Evolutionary conservation across 2,113 vertebrate genomes (phyloP), one percentile per base, ranked within the genome.

Genomic region (Prunella fulvescens): DNA sequence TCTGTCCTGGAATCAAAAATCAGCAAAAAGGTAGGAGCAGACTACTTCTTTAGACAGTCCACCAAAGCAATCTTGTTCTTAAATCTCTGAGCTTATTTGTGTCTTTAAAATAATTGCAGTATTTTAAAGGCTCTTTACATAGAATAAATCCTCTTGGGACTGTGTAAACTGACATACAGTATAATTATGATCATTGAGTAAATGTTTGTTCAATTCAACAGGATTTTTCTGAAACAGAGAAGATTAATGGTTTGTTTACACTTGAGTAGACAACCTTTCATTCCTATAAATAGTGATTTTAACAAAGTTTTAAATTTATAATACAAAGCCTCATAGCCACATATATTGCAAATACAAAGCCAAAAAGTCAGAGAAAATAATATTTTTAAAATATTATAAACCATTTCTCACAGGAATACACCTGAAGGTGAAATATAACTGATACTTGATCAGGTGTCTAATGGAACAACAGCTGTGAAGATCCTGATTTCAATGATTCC

Each of bases 171-270:
- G 48, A 45, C 50, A 80, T 45, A 86, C 33, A 51, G 67, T 79
- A 40, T 86, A 95, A 96, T 97, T 93, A 93, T 65, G 80, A 92
- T 79, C 89, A 89, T 9, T 88, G 78, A 81, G 61, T 90, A 93
- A 95, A 96, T 90, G 37, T 94, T 95, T 88, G 60, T 86, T 93
- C 92, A 92, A 78, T 90, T 94, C 81, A 92, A 61, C 26, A 66
- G 60, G 60, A 48, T 94, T 93, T 88, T 81, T 74, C 57, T 86
- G 90, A 88, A 94, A 90, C 6, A n/a, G 66, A 86, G 76, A 88
- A 94, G 79, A 96, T 78, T 81, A 93, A 86, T 90, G 72, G 45
- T 60, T 95, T 96, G 48, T 94, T 97, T 96, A 90, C 79, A 83
- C 81, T 88, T 33, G 67, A 88, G 40, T 50, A 90, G 81, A 76